Evolutionary conservation across 2,888 invertebrate genomes (phyloP), one percentile per base, ranked within the genome.

Genomic region (Lasioglossum malachurum): DNA sequence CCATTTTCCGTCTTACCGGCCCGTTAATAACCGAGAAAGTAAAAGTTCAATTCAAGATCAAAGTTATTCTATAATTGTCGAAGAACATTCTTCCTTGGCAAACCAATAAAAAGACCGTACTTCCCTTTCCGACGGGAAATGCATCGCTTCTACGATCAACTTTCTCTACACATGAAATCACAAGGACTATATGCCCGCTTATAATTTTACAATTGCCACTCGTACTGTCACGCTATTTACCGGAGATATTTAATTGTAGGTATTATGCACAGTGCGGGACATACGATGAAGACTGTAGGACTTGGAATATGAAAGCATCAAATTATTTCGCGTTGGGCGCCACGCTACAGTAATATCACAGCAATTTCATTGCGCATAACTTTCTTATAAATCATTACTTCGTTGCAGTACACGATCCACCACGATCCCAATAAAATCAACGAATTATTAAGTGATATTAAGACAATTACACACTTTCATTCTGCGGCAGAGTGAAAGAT

Each of bases 131-230:
- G 23, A 38, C 53, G 23, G 38, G 27, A 38, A 53, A 80, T 69
- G 80, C 75, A 80, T 80, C 82, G 80, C 44, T 57, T 46, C 75
- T 60, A 75, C 69, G 75, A 71, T 81, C 81, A 78, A 53, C 79
- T 81, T 86, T 75, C 78, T 75, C 78, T 35, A 77, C 76, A 74
- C 75, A 72, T 76, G 35, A 38, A 69, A 53, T 73, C 69, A 49
- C 67, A 76, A 77, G 60, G 69, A 74, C 69, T 49, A 57, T 49
- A 57, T 69, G 49, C 41, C 27, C 64, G 41, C 69, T 78, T 78
- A 71, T 35, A 64, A 38, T 72, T 69, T 53, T 16, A 23, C 75
- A 41, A 31, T 31, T 41, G 35, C 76, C 82, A 75, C 35, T 60
- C 44, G 44, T 38, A 81, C 46, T 60, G 49, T 67, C 73, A 19